Percentiles rank a stretch among this genome's conserved stretches.
Evolutionary conservation across 2,888 invertebrate species (phyloP).

Genomic region (Himalopsyche anomala): DNA sequence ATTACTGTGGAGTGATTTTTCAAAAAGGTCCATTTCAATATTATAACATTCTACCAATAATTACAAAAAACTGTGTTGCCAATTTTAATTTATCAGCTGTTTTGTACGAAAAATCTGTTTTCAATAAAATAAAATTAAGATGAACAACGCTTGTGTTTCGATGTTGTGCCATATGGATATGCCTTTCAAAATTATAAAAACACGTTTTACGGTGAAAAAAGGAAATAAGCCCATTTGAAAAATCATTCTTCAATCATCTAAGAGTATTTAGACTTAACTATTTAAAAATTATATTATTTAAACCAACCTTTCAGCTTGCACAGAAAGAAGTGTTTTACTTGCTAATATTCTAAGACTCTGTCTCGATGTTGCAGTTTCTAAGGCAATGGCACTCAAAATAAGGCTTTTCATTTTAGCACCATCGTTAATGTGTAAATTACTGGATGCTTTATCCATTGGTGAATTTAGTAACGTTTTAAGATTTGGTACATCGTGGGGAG

Average conservation of each 20-base stretch:
- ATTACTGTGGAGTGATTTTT: too few species aligned
- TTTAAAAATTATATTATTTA: background rate
- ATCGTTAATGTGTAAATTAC: conserved; percentile 76
- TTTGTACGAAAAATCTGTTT: too few species aligned
- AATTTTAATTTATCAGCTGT: too few species aligned
- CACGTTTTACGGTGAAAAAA: background rate
- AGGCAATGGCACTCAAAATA: conserved; percentile 82
- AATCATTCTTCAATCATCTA: too few species aligned
- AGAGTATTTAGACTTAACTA: background rate
- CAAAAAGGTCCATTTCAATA: too few species aligned
- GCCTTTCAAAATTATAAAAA: too few species aligned
- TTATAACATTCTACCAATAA: too few species aligned
- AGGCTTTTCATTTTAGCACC: conserved; percentile 79
- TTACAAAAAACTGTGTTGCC: too few species aligned
- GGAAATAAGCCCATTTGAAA: too few species aligned
- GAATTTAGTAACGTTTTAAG: conserved; percentile 78
- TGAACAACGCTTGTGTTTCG: too few species aligned
- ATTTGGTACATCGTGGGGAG: conserved; percentile 77
- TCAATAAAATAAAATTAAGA: too few species aligned
- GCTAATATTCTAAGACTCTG: conserved; percentile 76
- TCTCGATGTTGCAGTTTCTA: conserved; percentile 79
- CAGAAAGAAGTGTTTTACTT: conserved; percentile 79
- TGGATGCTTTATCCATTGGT: conserved; percentile 82
- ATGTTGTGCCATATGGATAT: too few species aligned
- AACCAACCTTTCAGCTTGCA: conserved; percentile 75